Evolutionary conservation across 2,888 invertebrate species (phyloP), one percentile per base, ranked within the genome.

Genomic region (Aleiodes leptofemur): DNA sequence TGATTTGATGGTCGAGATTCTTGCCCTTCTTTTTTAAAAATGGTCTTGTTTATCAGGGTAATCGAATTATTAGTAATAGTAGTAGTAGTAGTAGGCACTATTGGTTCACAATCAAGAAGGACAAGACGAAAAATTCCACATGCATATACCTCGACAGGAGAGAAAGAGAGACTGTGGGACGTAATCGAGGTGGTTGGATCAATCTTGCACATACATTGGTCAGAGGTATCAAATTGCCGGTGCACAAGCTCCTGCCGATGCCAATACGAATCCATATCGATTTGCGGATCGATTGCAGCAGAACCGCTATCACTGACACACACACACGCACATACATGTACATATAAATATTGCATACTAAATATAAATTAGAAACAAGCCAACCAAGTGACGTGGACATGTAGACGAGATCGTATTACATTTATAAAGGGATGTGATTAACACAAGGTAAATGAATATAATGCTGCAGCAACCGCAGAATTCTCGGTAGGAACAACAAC

Each of bases 391-490:
- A 77, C 71, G 76, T 75, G 78, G 68, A 72, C 50, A 69, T 71
- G 69, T 55, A 69, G 57, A 57, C 57, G 31, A 51, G 57, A 86
- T 89, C 83, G 84, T 79, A 83, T 89, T 89, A 87, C 89, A 83
- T 55, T 72, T n/a, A 85, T 88, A 89, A 89, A 89, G 88, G 87
- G 88, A 86, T 87, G 89, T 89, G 88, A 88, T 89, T 89, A 89
- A 88, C 87, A 86, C 85, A 86, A 88, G 86, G 88, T 89, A 88
- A 88, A 89, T 86, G 89, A 87, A 88, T 88, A 88, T 88, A 88
- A 89, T 85, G 86, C 84, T 82, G 85, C 81, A 79, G 77, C 79
- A 82, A 89, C 88, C 88, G 85, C 88, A 88, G 83, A 83, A 83
- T 85, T 81, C 84, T 86, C 86, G 84, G 83, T 85, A 86, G 83